Base-by-base conservation (phyloP, 2,797 vertebrate genomes). In the Rhynchotus rufescens region DNA sequence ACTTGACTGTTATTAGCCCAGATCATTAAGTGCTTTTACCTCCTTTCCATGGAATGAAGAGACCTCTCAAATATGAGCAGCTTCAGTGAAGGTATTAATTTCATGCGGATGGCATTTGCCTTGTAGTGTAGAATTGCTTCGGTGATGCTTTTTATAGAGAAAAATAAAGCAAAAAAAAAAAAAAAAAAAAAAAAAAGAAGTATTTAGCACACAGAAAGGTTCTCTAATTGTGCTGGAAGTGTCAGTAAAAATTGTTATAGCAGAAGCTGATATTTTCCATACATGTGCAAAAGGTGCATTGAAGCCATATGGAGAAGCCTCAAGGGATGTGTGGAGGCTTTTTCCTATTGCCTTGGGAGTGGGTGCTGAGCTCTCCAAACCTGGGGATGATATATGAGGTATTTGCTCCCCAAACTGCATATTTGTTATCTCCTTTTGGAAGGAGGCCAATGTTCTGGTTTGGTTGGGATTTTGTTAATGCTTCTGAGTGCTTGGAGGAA, bases 21-120 rank as follows among this genome's bases (percentile, higher is more conserved):
- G 69, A 36, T 51, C 69, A 88, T 91, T 92, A 93, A 93, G 93
- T 90, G 88, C 92, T 94, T 92, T 95, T 93, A 93, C 89, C 80
- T 59, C 59, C 91, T 92, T 89, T 95, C 72, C 10, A 19, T 38
- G 49, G 51, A 90, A 92, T 59, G 51, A 72, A 86, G 38, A 25
- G 19, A 62, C 17, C 62, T 91, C 76, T 91, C 54, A 82, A 83
- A 67, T 88, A 78, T 15, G 69, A 88, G 66, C 45, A 88, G 23
- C 74, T 84, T 93, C 51, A 83, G 45, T 75, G 66, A 86, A 78
- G 42, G 34, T 92, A 90, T 93, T 95, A 88, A 91, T 96, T 96
- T 90, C 86, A 90, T 88, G 69, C 59, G 40, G 76, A 12, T 90
- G 51, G 51, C 42, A n/a, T 92, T 95, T 91, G 54, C 51, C 79